Conservation (phyloP, 2,888 invertebrate genomes). For the Athalia circularis region DNA sequence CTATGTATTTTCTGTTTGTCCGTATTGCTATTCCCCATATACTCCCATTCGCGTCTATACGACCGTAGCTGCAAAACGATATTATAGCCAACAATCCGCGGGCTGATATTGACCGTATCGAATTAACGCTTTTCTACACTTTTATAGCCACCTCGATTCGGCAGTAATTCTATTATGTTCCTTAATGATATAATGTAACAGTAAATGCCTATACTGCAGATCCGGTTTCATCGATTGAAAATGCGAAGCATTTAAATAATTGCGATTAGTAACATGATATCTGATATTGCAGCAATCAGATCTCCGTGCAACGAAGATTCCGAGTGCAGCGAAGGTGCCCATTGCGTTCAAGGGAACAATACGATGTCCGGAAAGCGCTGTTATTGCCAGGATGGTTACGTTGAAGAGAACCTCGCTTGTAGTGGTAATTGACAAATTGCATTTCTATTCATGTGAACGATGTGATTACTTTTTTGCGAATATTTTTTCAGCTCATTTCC, state of each 20-base stretch:
- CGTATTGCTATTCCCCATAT: neutral
- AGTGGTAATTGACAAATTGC: slow-evolving; percentile 74
- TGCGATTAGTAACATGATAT: neutral
- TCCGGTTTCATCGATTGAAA: neutral
- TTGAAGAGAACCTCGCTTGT: slow-evolving; percentile 79
- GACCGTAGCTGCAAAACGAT: no score
- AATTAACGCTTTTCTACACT: no score
- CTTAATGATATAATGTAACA: no score
- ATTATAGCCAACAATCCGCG: no score
- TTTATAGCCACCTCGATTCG: no score
- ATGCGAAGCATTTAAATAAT: neutral
- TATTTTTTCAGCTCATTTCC: slow-evolving; percentile 35
- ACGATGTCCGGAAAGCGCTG: slow-evolving; percentile 65
- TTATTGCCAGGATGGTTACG: slow-evolving; percentile 76
- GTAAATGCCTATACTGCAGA: no score
- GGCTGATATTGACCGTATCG: no score
- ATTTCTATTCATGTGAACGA: neutral
- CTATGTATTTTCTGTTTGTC: neutral
- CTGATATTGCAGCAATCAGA: slow-evolving; percentile 74
- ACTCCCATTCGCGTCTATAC: no score
- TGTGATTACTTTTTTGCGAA: neutral
- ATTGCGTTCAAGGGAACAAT: slow-evolving; percentile 74
- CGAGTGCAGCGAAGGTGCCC: slow-evolving; percentile 81
- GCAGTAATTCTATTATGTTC: no score
- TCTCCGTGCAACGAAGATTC: slow-evolving; percentile 79